These are phyloP conservation scores for Bergia sp. DNA, from an alignment of 92 coral and sea anemone genomes.

Conservation along the genomic window DNA sequence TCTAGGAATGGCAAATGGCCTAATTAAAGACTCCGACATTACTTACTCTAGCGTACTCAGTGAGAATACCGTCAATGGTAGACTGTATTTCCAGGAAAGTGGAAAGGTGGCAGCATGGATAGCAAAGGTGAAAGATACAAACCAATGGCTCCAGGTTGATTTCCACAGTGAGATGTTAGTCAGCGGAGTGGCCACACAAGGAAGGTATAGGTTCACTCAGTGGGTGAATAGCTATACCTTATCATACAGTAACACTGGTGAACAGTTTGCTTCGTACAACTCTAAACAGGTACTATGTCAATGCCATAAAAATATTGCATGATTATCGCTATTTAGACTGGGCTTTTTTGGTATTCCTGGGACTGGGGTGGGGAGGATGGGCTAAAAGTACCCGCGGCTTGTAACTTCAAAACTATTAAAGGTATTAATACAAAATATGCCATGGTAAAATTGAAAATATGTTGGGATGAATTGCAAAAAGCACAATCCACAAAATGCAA, in stretches of 20 bases:
- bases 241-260: conserved; percentile 16
- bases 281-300: not conserved
- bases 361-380: too few species aligned
- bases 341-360: too few species aligned
- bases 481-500: too few species aligned
- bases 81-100: not conserved
- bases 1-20: conserved; percentile 19
- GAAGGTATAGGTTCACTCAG: not conserved
- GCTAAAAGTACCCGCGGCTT: too few species aligned
- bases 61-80: not conserved
- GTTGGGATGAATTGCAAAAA: too few species aligned
- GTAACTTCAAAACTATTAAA: too few species aligned
- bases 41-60: not conserved
- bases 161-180: not conserved
- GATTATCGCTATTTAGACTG: too few species aligned
- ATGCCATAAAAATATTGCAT: too few species aligned
- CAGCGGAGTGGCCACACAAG: conserved; percentile 24
- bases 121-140: not conserved
- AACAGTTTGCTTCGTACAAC: not conserved
- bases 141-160: conserved; percentile 7
- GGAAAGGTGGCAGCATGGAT: not conserved
- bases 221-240: conserved; percentile 11
- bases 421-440: too few species aligned
- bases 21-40: conserved; percentile 16
- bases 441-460: too few species aligned